A percentile compares a stretch with the other conserved stretches of the same genome.
phyloP scores from a whole-genome alignment of 2,888 invertebrate genomes.

The Coremacera marginata region DNA sequence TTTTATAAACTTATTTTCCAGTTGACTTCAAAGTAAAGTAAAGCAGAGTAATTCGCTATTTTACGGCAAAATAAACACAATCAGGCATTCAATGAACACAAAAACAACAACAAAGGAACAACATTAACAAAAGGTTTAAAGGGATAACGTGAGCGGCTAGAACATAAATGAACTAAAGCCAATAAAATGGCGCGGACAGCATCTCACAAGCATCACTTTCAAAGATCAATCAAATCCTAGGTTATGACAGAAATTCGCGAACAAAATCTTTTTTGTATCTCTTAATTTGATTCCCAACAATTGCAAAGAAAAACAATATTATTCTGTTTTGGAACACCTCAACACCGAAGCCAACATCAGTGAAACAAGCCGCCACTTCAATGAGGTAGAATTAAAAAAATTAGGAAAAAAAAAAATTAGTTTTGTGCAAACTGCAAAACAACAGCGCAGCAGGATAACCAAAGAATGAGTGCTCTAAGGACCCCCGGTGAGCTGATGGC shows the following conservation, averaged over 20 bases:
- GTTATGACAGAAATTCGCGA: background rate
- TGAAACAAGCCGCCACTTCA: background rate
- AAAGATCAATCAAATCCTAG: background rate
- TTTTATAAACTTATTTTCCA: slow-evolving; percentile 56
- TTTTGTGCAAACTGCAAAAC: background rate
- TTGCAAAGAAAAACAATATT: slow-evolving; percentile 35
- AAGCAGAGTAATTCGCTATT: slow-evolving; percentile 42
- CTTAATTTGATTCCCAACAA: slow-evolving; percentile 16
- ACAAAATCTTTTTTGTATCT: slow-evolving; percentile 6
- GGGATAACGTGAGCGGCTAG: slow-evolving; percentile 26
- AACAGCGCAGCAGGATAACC: slow-evolving; percentile 31
- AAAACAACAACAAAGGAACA: slow-evolving; percentile 10
- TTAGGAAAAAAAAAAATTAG: background rate
- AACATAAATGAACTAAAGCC: background rate
- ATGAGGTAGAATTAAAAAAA: background rate
- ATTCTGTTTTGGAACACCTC: slow-evolving; percentile 15
- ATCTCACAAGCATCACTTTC: background rate
- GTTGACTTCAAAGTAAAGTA: slow-evolving; percentile 56
- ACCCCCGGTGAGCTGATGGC: slow-evolving; percentile 22
- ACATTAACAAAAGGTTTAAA: background rate
- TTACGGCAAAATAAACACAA: slow-evolving; percentile 8
- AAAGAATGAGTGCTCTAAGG: background rate
- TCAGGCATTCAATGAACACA: background rate
- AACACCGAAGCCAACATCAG: slow-evolving; percentile 25
- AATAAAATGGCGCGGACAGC: slow-evolving; percentile 10